Percentiles rank a stretch among this genome's conserved stretches.
Evolutionary conservation across 2,888 invertebrate genomes (phyloP).

Genomic region (Drosophila meridiana): DNA sequence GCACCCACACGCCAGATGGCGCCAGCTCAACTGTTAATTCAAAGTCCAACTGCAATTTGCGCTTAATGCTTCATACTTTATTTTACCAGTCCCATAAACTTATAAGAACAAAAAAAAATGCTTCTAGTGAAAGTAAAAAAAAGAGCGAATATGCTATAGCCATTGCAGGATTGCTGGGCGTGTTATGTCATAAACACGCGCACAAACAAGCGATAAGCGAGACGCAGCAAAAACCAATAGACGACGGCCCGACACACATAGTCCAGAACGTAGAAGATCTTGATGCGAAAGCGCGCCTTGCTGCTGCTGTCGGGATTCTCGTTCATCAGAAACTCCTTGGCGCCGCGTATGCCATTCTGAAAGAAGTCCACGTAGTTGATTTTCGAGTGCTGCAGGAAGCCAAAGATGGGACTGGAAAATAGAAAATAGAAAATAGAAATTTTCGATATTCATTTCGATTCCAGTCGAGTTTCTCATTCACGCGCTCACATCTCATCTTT

Average conservation of each 20-base stretch:
- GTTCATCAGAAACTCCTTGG: conserved; percentile 81
- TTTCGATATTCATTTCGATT: background rate
- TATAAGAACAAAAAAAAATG: conserved; percentile 3
- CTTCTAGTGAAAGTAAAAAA: conserved; percentile 16
- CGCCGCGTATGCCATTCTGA: conserved; percentile 77
- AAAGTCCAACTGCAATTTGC: background rate
- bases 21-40: background rate
- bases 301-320: conserved; percentile 75
- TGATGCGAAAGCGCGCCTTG: conserved; percentile 66
- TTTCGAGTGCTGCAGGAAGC: conserved; percentile 70
- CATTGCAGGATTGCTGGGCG: too few relatives aligned
- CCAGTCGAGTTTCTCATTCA: background rate
- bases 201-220: conserved; percentile 45
- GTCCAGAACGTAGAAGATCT: conserved; percentile 69
- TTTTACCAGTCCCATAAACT: conserved; percentile 37
- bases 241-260: conserved; percentile 61
- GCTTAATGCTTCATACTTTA: background rate
- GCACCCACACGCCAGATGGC: background rate
- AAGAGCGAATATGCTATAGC: conserved; percentile 2
- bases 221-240: conserved; percentile 60
- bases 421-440: conserved; percentile 3
- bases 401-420: conserved; percentile 52
- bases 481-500: conserved; percentile 49
- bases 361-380: conserved; percentile 78
- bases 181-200: conserved; percentile 26